Evolutionary conservation across 1,140 invertebrate species (phyloP), one percentile per base, ranked within the genome.

Genomic region (Platyscapa corneri): DNA sequence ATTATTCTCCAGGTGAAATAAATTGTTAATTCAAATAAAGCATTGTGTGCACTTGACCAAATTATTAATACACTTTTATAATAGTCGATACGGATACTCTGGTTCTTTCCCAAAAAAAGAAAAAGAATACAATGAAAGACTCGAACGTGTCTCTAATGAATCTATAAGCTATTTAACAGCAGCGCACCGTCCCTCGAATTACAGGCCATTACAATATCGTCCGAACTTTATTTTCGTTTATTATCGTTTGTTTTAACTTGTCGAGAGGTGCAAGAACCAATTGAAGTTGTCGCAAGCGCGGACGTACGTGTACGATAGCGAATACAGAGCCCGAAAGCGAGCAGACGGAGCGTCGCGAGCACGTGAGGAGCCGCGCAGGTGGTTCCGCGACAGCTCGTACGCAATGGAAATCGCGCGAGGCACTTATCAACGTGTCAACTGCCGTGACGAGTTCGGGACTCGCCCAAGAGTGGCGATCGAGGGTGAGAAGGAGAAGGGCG

Each of bases 341-440:
- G 2, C 20, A 18, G 27, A 74, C 23, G 70, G 7, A n/a, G n/a
- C 18, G 20, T n/a, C 23, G 39, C 70, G 37, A 39, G 27, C 8
- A 7, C 0, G 10, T 1, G 37, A 2, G 37, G 27, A 34, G 70
- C 2, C 23, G 23, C 37, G 27, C 39, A 60, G 56, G 56, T 60
- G 56, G 1, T 60, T 27, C 56, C 56, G 56, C 56, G 56, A 27
- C 56, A 23, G 3, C 27, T 23, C 23, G 30, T 53, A 1, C 27
- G 72, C 1, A 27, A 2, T 82, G 8, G 27, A 72, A 72, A 84
- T 84, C 75, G 42, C 82, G 74, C 70, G 60, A 18, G 42, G 53
- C 30, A 67, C 74, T 83, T 84, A 70, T 56, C 56, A 49, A 65
- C 39, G 53, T 76, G 72, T 77, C 75, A 53, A 77, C 18, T 37